Base-by-base conservation (phyloP, 2,797 vertebrate species). In the Linurgus olivaceus region DNA sequence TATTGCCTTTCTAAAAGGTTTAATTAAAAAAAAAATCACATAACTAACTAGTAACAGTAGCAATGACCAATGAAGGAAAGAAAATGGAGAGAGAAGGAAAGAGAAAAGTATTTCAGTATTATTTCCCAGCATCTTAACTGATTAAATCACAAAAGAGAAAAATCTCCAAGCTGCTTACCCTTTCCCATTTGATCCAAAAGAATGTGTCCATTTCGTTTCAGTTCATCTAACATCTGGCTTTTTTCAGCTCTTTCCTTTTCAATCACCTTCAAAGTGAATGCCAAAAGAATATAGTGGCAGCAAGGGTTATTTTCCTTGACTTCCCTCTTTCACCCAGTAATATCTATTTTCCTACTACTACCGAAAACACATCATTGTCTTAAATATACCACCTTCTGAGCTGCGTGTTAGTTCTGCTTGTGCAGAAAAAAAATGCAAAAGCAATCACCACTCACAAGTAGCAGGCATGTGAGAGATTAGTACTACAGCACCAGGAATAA, bases 151-250 rank as follows among this genome's bases (percentile, higher is more conserved):
- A 54, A 20, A 61, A 40, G 9, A 50, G 61, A 63, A 87, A 37
- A 83, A 51, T 1, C 12, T 66, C 26, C 35, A 82, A 40, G 17
- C 17, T 51, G 63, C 70, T 92, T 98, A 99, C 99, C 99, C 98
- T 98, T 98, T 96, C 98, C 98, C 96, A 98, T 97, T 93, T 98
- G 98, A 48, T 98, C 98, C 96, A 98, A 93, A 92, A 99, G 90
- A 62, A 68, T 73, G 54, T 98, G 98, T 84, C 98, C 99, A 21
- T 92, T 98, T 80, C 90, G 97, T 45, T 97, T 98, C 93, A 98
- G 86, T 65, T 98, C 98, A 83, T 95, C 96, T 52, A 98, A 91
- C 37, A 89, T 94, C 20, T 91, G 94, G 61, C 96, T 98, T 97
- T 97, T 99, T 86, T 98, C 98, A n/a, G 31, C 33, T 65, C 97